These are phyloP conservation scores for Zaprionus obscuricornis DNA, from an alignment of 2,888 invertebrate species.

Conservation along the genomic window DNA sequence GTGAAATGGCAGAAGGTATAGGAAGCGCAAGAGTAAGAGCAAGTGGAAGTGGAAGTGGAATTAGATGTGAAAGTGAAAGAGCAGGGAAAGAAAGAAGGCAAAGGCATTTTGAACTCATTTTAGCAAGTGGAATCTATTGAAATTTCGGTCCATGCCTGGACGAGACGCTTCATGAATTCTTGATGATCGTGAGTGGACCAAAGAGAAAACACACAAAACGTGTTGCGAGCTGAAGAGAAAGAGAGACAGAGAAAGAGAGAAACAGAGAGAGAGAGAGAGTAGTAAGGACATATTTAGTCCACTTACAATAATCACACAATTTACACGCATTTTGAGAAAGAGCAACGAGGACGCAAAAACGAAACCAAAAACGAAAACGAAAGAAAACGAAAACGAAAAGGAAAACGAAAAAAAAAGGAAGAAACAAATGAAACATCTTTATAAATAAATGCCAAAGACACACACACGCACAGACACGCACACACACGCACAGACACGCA, in stretches of 20 bases:
- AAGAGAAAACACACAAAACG: background rate
- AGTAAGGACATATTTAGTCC: conserved; percentile 50
- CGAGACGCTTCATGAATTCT: conserved; percentile 54
- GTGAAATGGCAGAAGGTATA: too few relatives aligned
- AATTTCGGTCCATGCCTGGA: conserved; percentile 38
- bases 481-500: background rate
- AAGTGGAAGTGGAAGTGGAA: too few relatives aligned
- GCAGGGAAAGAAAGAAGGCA: too few relatives aligned
- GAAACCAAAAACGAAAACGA: background rate
- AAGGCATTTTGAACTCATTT: too few relatives aligned
- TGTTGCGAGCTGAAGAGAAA: background rate
- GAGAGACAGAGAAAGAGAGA: background rate
- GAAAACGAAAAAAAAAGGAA: conserved; percentile 5
- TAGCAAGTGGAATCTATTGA: conserved; percentile 40
- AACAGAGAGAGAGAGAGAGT: conserved; percentile 1
- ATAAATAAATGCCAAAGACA: conserved; percentile 64
- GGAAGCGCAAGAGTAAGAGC: too few relatives aligned
- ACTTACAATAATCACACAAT: conserved; percentile 75
- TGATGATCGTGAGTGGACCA: conserved; percentile 30
- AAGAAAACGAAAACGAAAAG: conserved; percentile 3
- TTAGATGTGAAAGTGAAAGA: too few relatives aligned
- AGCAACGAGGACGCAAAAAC: conserved; percentile 5
- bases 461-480: conserved; percentile 6
- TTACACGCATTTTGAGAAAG: conserved; percentile 65
- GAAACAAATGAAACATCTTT: conserved; percentile 50